A percentile compares a stretch with the other conserved stretches of the same genome.
Conservation (phyloP, 2,888 invertebrate species). For the Eudemis profundana region DNA sequence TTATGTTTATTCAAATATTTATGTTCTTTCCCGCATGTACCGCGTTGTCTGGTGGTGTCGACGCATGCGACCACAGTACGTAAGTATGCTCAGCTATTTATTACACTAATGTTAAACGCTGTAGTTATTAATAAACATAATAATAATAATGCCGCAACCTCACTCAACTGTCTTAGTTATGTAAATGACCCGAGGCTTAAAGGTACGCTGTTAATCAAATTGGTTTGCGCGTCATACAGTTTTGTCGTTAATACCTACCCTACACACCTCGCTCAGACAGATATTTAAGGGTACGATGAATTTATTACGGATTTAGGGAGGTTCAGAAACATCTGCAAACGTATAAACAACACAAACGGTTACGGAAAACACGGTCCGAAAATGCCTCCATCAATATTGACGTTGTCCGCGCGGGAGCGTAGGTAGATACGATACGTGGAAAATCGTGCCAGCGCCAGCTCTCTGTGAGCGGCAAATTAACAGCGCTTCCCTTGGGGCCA, state of each 20-base stretch:
- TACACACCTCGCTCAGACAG: neutral
- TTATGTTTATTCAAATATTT: conserved; percentile 38
- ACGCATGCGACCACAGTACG: conserved; percentile 66
- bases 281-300: neutral
- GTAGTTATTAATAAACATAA: conserved; percentile 25
- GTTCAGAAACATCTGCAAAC: conserved; percentile 18
- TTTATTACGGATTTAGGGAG: neutral
- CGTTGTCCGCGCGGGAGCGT: conserved; percentile 50
- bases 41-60: conserved; percentile 52
- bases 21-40: conserved; percentile 60
- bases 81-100: conserved; percentile 62
- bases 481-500: conserved; percentile 79
- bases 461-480: conserved; percentile 81
- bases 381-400: conserved; percentile 61
- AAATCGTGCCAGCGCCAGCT: conserved; percentile 70
- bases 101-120: conserved; percentile 11
- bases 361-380: conserved; percentile 53
- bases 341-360: conserved; percentile 40
- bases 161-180: conserved; percentile 19
- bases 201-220: conserved; percentile 14
- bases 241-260: neutral
- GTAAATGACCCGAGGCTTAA: conserved; percentile 20
- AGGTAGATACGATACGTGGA: conserved; percentile 68
- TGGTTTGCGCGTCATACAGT: neutral
- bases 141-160: conserved; percentile 10